Evolutionary conservation across 2,888 invertebrate species (phyloP), one percentile per base, ranked within the genome.

Genomic region (Dichetophora obliterata): DNA sequence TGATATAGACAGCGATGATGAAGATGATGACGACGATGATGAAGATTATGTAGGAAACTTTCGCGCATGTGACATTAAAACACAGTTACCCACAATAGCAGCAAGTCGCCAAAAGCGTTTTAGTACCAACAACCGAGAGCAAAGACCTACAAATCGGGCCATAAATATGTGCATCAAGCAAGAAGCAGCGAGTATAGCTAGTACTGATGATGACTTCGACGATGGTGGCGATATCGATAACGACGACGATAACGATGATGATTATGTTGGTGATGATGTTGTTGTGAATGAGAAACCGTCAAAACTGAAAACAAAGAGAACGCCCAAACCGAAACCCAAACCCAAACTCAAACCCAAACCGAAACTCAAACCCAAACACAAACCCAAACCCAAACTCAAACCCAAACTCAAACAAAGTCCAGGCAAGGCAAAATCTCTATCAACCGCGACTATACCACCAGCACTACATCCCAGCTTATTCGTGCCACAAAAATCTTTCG

Each of bases 1-100:
- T 11, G 72, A 75, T n/a, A 34, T 65, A 16, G 69, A 70, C 24
- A 75, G 77, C 1, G 80, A 80, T 1, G 79, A 80, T 2, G 83
- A 82, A 1, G 78, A 80, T 1, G 77, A 81, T 9, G 78, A 70
- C 43, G 82, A 81, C 59, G 82, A 83, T 63, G 86, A 86, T 81
- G 82, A 84, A 52, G 85, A 86, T 37, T 86, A 84, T 79, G 77
- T 86, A 16, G 82, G 81, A 27, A 79, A 75, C 37, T 71, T 57
- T 16, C 37, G 65, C 19, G 6, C 14, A 14, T 74, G 16, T 59
- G 48, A 61, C 1, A 80, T 81, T 52, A 24, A 68, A 6, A 54
- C 11, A n/a, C 34, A 66, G 27, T 22, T 48, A 22, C 16, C 48
- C 19, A n/a, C 52, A 59, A 16, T 43, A 22, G 37, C 37, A 59